These are phyloP conservation scores for Aphaenogaster ashmeadi DNA, from an alignment of 1,140 invertebrate genomes.

Conservation along the genomic window DNA sequence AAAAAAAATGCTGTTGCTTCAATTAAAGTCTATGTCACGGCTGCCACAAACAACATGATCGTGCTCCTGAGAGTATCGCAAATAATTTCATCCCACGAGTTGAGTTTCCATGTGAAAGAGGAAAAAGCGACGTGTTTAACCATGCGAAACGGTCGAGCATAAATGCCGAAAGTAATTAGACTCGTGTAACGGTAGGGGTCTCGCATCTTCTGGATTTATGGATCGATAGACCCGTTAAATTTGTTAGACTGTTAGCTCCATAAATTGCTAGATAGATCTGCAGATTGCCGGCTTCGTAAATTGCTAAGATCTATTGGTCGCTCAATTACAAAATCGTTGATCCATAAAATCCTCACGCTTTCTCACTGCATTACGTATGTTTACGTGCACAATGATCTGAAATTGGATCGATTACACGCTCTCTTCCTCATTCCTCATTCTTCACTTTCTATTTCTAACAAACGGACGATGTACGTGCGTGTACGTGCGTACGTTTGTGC, in stretches of 20 bases:
- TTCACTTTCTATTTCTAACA: slow-evolving; percentile 45
- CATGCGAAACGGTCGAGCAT: slow-evolving; percentile 29
- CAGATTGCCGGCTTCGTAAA: slow-evolving; percentile 52
- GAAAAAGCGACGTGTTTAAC: slow-evolving; percentile 34
- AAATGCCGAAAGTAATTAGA: slow-evolving; percentile 57
- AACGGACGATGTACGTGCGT: neutral
- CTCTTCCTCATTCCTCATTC: slow-evolving; percentile 20
- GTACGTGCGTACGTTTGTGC: too few relatives aligned
- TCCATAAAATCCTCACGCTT: slow-evolving; percentile 43
- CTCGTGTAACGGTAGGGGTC: slow-evolving; percentile 44
- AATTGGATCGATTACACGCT: slow-evolving; percentile 37
- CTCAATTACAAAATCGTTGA: slow-evolving; percentile 47
- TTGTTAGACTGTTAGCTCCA: slow-evolving; percentile 59
- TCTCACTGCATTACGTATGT: slow-evolving; percentile 41
- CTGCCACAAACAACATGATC: neutral
- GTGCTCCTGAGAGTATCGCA: neutral
- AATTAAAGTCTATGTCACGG: too few relatives aligned
- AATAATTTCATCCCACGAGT: slow-evolving; percentile 4
- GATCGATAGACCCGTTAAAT: slow-evolving; percentile 62
- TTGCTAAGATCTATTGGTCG: slow-evolving; percentile 49
- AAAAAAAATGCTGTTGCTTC: too few relatives aligned
- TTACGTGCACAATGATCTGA: slow-evolving; percentile 41
- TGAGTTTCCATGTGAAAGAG: neutral
- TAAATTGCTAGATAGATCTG: slow-evolving; percentile 48
- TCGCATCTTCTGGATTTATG: slow-evolving; percentile 54